A percentile compares a stretch with the other conserved stretches of the same genome.
phyloP scores from a whole-genome alignment of 2,888 invertebrate species.

The Malthinus flaveolus region DNA sequence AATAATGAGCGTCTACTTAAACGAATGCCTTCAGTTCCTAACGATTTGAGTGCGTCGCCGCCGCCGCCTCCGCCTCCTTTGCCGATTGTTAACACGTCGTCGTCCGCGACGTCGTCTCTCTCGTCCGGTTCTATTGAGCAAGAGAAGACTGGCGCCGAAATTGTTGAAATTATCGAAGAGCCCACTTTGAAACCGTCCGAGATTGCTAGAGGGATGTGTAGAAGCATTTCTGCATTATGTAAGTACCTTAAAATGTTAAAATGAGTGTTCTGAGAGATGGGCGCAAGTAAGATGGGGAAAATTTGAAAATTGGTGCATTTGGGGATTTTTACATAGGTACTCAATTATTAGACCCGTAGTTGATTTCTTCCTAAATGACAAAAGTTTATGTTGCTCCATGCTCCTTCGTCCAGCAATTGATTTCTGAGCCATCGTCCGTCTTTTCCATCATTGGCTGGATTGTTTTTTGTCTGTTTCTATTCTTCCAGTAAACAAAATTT shows the following conservation, averaged over 20 bases:
- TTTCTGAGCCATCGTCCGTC: no score
- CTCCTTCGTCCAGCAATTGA: no score
- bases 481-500: no score
- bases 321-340: no score
- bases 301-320: no score
- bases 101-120: conserved; percentile 59
- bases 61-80: conserved; percentile 75
- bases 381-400: no score
- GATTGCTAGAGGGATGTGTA: conserved; percentile 62
- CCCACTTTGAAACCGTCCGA: conserved; percentile 70
- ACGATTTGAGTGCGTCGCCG: conserved; percentile 59
- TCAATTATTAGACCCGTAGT: no score
- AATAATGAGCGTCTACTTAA: conserved; percentile 53
- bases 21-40: conserved; percentile 62
- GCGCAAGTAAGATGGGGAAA: no score
- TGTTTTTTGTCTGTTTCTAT: no score
- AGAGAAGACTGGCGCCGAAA: conserved; percentile 15
- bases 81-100: conserved; percentile 53
- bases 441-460: no score
- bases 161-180: conserved; percentile 66
- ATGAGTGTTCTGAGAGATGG: no score
- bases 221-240: conserved; percentile 62
- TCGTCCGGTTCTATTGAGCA: conserved; percentile 41
- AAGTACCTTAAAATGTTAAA: conserved; percentile 36
- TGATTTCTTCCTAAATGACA: no score